Conservation (phyloP, 2,797 vertebrate genomes). For the Clarias laeviceps region DNA sequence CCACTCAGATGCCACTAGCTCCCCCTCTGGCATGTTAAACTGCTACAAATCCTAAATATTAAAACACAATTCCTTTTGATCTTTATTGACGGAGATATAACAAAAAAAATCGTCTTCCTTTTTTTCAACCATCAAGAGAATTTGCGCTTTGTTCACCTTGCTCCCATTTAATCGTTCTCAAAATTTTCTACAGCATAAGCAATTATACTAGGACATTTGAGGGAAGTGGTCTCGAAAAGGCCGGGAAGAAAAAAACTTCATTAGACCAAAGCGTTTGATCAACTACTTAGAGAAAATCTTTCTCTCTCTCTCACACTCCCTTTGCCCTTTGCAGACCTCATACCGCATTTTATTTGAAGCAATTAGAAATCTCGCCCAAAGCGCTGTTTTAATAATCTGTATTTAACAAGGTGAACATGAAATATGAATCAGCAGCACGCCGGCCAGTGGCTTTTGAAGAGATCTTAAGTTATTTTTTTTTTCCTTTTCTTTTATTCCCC, state of each 20-base stretch:
- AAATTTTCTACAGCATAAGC: constrained; percentile 43
- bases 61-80: constrained; percentile 30
- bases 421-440: constrained; percentile 32
- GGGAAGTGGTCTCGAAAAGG: constrained; percentile 43
- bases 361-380: constrained; percentile 31
- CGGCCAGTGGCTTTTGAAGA: constrained; percentile 13
- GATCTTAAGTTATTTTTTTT: neutral
- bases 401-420: constrained; percentile 46
- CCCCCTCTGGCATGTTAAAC: constrained; percentile 8
- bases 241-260: constrained; percentile 46
- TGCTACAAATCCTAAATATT: constrained; percentile 19
- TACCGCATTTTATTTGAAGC: constrained; percentile 31
- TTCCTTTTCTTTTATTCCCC: neutral
- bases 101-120: neutral
- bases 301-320: constrained; percentile 3
- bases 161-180: constrained; percentile 49
- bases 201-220: constrained; percentile 47
- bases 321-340: constrained; percentile 5
- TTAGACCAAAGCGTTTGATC: constrained; percentile 60
- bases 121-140: neutral
- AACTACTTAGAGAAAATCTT: constrained; percentile 56
- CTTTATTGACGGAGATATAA: neutral
- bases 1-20: neutral
- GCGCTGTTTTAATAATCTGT: constrained; percentile 45
- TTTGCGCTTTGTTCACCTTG: constrained; percentile 39